Base-by-base conservation (phyloP, 1,140 invertebrate genomes). In the Tribolium madens region DNA sequence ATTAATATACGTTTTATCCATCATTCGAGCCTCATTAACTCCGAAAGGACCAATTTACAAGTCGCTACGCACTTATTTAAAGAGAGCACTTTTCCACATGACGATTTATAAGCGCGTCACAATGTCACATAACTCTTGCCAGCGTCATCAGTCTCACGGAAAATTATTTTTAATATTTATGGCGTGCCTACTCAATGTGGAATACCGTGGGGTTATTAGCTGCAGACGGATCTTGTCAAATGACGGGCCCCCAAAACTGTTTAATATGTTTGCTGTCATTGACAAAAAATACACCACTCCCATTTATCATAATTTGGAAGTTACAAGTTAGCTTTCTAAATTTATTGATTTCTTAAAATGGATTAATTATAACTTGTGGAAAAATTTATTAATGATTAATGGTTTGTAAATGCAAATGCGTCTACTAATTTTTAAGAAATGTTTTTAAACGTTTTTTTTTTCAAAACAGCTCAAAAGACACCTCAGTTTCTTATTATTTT, bases 11-110 rank as follows among this genome's bases (percentile, higher is more conserved):
- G 68, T 60, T 72, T 68, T 76, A 79, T 80, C 42, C 76, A 76
- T 83, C 81, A 83, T 81, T 75, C 69, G 21, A 14, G 70, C 33
- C 80, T 83, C 81, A 83, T 83, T 83, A 83, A 76, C 53, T 69
- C 36, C 53, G 79, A 78, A 80, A 80, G 77, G 77, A 78, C 77
- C 81, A 79, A 82, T 82, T 82, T 82, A 82, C 81, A 82, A 80
- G 76, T 81, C 73, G 64, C 64, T 74, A 73, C 21, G 75, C 78
- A 76, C 70, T 80, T 82, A 79, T 79, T 78, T 73, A 82, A 74
- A 76, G 74, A 76, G 69, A 73, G 57, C 50, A 80, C 77, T 78
- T 81, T 79, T 79, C 75, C 57, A 75, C 75, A 71, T 75, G 68
- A 21, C 79, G 75, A 82, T 82, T 82, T 79, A 82, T 81, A 73